phyloP scores from a whole-genome alignment of 1,140 invertebrate species.

The Gryon sp. region DNA sequence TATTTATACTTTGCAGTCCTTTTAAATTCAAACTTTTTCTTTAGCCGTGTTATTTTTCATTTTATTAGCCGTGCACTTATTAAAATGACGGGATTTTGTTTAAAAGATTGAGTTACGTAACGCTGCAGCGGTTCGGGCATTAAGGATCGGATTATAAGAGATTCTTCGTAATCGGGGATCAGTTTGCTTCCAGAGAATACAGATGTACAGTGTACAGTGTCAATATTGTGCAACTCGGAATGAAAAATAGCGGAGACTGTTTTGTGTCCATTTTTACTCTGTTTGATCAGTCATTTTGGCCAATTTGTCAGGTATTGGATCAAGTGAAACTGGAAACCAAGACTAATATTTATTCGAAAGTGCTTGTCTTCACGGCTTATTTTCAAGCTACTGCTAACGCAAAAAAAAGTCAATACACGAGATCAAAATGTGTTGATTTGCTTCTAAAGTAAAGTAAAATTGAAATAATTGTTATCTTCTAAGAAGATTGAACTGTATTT shows the following conservation, averaged over 20 bases:
- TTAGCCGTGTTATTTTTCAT: background rate
- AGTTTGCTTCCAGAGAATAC: slow-evolving; percentile 16
- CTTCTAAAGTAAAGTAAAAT: too few species aligned
- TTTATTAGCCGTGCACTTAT: background rate
- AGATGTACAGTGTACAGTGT: slow-evolving; percentile 8
- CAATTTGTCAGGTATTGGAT: slow-evolving; percentile 18
- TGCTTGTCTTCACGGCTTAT: background rate
- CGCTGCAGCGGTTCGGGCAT: slow-evolving; percentile 3
- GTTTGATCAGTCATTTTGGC: slow-evolving; percentile 24
- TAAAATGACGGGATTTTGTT: slow-evolving; percentile 21
- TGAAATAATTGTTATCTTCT: too few species aligned
- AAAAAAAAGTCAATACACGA: background rate
- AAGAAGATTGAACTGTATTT: too few species aligned
- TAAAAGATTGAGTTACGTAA: slow-evolving; percentile 28
- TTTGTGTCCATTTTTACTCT: slow-evolving; percentile 15
- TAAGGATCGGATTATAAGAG: slow-evolving; percentile 33
- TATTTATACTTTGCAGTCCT: slow-evolving; percentile 8
- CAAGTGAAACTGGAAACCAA: slow-evolving; percentile 1
- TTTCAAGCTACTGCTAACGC: background rate
- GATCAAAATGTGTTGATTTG: too few species aligned
- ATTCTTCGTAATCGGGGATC: slow-evolving; percentile 19
- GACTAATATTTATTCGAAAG: background rate
- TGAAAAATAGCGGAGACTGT: slow-evolving; percentile 11
- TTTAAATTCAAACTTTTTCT: background rate
- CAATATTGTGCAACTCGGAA: slow-evolving; percentile 21